Evolutionary conservation across 2,113 vertebrate genomes (phyloP).

Genomic region (Esox niger): DNA sequence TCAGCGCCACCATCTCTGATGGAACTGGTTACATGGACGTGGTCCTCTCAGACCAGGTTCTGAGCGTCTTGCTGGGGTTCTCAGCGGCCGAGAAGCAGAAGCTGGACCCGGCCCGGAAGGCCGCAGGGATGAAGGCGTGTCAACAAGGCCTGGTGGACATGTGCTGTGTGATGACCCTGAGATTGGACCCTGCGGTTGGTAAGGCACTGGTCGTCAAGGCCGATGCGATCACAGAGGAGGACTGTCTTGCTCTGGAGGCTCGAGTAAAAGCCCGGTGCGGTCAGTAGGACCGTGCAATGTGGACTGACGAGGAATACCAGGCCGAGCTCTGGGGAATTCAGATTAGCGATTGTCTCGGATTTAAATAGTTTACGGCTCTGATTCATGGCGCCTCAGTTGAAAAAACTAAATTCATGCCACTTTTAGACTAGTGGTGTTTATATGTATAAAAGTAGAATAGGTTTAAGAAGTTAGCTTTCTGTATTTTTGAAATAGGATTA

Average conservation of each 20-base stretch:
- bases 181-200: constrained; percentile 64
- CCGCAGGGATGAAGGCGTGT: constrained; percentile 81
- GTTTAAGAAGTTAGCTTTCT: too few relatives aligned
- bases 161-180: constrained; percentile 88
- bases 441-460: too few relatives aligned
- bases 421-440: too few relatives aligned
- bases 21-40: constrained; percentile 89
- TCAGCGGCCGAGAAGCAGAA: constrained; percentile 83
- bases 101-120: constrained; percentile 79
- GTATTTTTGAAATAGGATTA: too few relatives aligned
- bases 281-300: neutral
- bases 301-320: neutral
- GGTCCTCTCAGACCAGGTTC: constrained; percentile 81
- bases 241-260: constrained; percentile 74
- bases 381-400: too few relatives aligned
- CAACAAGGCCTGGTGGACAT: constrained; percentile 88
- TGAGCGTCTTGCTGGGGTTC: constrained; percentile 86
- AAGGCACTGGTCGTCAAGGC: constrained; percentile 76
- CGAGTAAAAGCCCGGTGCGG: constrained; percentile 49
- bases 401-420: too few relatives aligned
- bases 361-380: neutral
- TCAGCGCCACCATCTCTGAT: constrained; percentile 88
- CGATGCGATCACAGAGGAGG: constrained; percentile 66
- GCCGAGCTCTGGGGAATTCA: neutral
- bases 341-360: neutral